phyloP scores from a whole-genome alignment of 2,797 vertebrate genomes.

The Pseudomugil tenellus region DNA sequence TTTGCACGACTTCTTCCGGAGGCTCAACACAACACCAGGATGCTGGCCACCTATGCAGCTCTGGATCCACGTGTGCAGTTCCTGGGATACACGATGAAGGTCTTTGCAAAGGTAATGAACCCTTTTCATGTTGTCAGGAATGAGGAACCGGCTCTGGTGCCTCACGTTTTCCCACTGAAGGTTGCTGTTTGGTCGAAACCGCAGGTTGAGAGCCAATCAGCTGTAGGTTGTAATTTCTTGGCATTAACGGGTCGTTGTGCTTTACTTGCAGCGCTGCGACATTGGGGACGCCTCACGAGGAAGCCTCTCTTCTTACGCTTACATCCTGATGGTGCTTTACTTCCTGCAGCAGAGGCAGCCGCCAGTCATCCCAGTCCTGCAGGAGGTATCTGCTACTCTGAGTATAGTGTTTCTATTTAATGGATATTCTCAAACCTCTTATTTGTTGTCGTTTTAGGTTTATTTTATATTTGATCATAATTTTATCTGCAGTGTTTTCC shows the following conservation, averaged over 20 bases:
- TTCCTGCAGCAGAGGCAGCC: constrained; percentile 97
- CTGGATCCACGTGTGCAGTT: constrained; percentile 95
- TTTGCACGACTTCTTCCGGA: constrained; percentile 61
- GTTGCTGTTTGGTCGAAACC: too few species aligned
- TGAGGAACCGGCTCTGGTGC: too few species aligned
- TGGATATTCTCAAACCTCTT: too few species aligned
- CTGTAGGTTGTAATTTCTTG: too few species aligned
- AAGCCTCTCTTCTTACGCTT: constrained; percentile 97
- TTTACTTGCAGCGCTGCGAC: constrained; percentile 90
- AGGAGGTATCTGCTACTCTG: constrained; percentile 85
- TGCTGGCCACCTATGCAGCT: constrained; percentile 95
- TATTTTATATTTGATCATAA: too few species aligned
- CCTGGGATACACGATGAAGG: constrained; percentile 98
- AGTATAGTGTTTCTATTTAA: too few species aligned
- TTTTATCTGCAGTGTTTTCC: too few species aligned
- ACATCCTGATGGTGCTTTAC: constrained; percentile 99
- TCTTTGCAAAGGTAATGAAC: constrained; percentile 93
- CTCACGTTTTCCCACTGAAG: too few species aligned
- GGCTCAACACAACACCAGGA: constrained; percentile 98
- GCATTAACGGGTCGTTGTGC: too few species aligned
- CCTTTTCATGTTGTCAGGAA: too few species aligned
- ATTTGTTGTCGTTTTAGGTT: too few species aligned
- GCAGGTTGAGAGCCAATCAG: too few species aligned
- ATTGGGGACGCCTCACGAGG: constrained; percentile 98
- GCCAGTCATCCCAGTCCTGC: constrained; percentile 95